phyloP scores from a whole-genome alignment of 1,140 invertebrate species.

The Psilanteris sp. region DNA sequence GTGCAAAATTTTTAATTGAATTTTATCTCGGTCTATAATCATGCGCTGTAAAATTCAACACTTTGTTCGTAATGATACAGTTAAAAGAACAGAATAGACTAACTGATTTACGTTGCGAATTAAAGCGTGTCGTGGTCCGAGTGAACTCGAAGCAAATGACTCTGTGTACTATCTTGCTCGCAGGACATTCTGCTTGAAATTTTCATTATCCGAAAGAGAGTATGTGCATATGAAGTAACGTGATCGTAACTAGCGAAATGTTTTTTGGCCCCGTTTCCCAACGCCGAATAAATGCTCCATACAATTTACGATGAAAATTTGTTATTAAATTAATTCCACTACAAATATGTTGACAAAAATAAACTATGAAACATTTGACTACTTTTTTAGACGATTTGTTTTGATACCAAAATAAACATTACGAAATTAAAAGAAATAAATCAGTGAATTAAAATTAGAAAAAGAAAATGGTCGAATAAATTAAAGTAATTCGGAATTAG shows the following conservation, averaged over 20 bases:
- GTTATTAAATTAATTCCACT: conserved; percentile 25
- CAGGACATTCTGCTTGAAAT: conserved; percentile 59
- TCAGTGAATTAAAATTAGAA: too few species aligned
- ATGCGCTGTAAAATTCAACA: conserved; percentile 42
- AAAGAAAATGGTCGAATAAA: too few species aligned
- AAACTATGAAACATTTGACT: too few species aligned
- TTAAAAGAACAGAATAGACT: conserved; percentile 34
- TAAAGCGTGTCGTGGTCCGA: conserved; percentile 39
- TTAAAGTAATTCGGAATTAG: too few species aligned
- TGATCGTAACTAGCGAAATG: conserved; percentile 30
- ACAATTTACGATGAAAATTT: conserved; percentile 35
- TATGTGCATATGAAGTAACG: conserved; percentile 41
- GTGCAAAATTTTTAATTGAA: conserved; percentile 44
- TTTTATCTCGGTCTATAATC: conserved; percentile 39
- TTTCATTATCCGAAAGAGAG: conserved; percentile 55
- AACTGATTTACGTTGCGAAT: conserved; percentile 56
- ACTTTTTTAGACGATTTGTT: too few species aligned
- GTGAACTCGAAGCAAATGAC: conserved; percentile 44
- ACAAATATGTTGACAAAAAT: conserved; percentile 8
- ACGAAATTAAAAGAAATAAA: too few species aligned
- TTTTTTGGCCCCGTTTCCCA: conserved; percentile 8
- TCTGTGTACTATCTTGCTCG: conserved; percentile 46
- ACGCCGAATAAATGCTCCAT: conserved; percentile 7
- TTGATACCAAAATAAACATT: too few species aligned
- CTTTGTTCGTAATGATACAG: conserved; percentile 48